phyloP scores from a whole-genome alignment of 2,113 vertebrate genomes.

The Oncorhynchus tshawytscha region DNA sequence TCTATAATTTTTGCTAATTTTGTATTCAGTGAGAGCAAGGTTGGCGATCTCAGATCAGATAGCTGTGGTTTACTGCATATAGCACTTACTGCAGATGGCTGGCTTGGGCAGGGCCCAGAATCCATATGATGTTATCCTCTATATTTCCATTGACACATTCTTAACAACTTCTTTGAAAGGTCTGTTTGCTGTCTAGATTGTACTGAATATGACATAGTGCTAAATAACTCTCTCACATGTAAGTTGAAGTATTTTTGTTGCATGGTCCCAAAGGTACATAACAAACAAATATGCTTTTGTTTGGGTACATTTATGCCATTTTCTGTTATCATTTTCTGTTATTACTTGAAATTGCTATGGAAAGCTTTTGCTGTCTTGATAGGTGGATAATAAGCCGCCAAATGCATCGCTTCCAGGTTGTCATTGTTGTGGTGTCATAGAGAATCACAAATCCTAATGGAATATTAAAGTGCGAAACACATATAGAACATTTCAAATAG shows the following conservation, averaged over 20 bases:
- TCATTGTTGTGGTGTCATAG: neutral
- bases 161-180: too few relatives aligned
- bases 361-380: neutral
- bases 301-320: neutral
- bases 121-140: too few relatives aligned
- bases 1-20: too few relatives aligned
- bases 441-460: conserved; percentile 17
- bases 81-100: too few relatives aligned
- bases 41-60: too few relatives aligned
- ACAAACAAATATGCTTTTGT: neutral
- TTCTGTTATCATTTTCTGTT: too few relatives aligned
- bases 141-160: too few relatives aligned
- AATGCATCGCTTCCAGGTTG: neutral
- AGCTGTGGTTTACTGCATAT: too few relatives aligned
- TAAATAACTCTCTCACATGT: neutral
- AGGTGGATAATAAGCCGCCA: neutral
- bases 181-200: too few relatives aligned
- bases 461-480: conserved; percentile 9
- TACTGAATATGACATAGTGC: too few relatives aligned
- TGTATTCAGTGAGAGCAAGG: too few relatives aligned
- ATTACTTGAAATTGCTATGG: neutral
- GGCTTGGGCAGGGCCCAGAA: too few relatives aligned
- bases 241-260: neutral
- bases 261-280: neutral
- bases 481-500: neutral